Evolutionary conservation across 2,888 invertebrate genomes (phyloP).

Genomic region (Miltochrista miniata): DNA sequence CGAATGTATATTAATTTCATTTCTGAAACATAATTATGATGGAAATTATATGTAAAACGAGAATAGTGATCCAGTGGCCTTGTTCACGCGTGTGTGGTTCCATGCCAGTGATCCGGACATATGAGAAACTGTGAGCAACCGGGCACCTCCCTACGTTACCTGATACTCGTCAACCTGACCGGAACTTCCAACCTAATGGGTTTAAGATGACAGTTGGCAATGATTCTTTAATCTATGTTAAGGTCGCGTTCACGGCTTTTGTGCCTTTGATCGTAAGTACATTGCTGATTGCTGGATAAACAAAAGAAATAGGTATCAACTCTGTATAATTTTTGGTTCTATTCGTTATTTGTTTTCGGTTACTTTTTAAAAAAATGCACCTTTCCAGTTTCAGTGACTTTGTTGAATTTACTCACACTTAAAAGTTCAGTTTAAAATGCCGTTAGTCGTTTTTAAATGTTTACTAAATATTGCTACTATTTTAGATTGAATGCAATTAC

Average conservation of each 20-base stretch:
- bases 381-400: too few relatives aligned
- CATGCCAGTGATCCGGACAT: constrained; percentile 54
- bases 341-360: too few relatives aligned
- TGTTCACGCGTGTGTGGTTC: constrained; percentile 62
- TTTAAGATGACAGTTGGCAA: constrained; percentile 3
- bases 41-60: constrained; percentile 49
- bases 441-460: too few relatives aligned
- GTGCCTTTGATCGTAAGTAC: background rate
- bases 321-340: too few relatives aligned
- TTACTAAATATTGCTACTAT: too few relatives aligned
- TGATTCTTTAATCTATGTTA: background rate
- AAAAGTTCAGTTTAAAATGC: too few relatives aligned
- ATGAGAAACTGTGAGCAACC: constrained; percentile 55
- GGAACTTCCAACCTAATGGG: constrained; percentile 26
- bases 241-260: background rate
- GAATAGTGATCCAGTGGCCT: constrained; percentile 59
- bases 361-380: too few relatives aligned
- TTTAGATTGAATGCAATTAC: too few relatives aligned
- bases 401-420: too few relatives aligned
- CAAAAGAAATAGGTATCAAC: too few relatives aligned
- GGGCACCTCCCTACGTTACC: constrained; percentile 46
- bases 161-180: constrained; percentile 49
- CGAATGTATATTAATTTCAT: constrained; percentile 14
- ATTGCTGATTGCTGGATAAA: too few relatives aligned
- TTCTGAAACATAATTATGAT: constrained; percentile 20